phyloP scores from a whole-genome alignment of 2,113 vertebrate species.

The Burhinus oedicnemus region DNA sequence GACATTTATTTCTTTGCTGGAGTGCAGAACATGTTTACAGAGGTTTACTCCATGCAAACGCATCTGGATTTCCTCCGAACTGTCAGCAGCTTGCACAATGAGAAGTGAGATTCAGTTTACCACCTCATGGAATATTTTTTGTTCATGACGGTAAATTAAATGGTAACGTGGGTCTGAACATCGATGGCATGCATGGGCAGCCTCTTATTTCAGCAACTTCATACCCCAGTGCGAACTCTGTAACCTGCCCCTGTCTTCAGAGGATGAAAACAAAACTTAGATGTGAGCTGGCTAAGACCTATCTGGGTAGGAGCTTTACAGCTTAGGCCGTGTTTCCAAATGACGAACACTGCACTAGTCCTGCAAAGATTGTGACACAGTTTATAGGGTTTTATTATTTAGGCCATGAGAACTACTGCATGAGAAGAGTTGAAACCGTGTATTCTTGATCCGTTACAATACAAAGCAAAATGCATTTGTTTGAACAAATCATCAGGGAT shows the following conservation, averaged over 20 bases:
- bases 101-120: background rate
- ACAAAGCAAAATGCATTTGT: background rate
- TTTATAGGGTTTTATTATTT: background rate
- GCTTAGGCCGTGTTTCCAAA: background rate
- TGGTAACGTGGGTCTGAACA: background rate
- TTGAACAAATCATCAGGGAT: background rate
- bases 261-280: background rate
- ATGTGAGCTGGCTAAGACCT: background rate
- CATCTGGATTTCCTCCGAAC: conserved; percentile 80
- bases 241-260: background rate
- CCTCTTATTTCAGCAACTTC: background rate
- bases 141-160: background rate
- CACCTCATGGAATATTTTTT: background rate
- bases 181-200: background rate
- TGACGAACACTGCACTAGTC: background rate
- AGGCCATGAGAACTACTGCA: background rate
- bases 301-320: background rate
- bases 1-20: conserved; percentile 83
- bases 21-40: conserved; percentile 74
- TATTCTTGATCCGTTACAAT: background rate
- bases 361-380: background rate
- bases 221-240: background rate
- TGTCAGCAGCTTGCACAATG: conserved; percentile 51
- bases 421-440: background rate
- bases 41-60: conserved; percentile 64